Evolutionary conservation across 2,113 vertebrate genomes (phyloP).

Genomic region (Protobothrops mucrosquamatus): DNA sequence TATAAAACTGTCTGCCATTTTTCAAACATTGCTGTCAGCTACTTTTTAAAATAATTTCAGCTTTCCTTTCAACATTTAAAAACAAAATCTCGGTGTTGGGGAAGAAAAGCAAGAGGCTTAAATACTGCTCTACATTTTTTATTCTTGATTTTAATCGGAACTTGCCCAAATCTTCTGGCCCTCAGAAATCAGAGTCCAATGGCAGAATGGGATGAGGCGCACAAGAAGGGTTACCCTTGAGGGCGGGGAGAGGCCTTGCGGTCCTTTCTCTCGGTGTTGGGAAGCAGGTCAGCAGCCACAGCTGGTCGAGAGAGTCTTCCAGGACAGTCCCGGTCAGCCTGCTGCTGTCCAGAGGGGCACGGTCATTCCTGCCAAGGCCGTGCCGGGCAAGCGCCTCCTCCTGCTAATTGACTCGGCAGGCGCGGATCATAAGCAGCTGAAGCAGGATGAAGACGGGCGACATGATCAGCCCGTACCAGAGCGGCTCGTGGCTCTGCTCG

Average conservation of each 20-base stretch:
- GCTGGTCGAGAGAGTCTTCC: background rate
- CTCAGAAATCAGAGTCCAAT: background rate
- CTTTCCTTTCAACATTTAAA: background rate
- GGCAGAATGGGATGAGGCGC: background rate
- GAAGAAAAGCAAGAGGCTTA: background rate
- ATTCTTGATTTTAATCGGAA: background rate
- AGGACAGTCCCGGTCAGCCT: background rate
- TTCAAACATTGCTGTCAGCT: background rate
- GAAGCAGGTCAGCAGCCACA: background rate
- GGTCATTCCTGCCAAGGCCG: background rate
- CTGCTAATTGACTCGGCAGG: slow-evolving; percentile 81
- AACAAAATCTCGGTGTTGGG: background rate
- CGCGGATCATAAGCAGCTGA: slow-evolving; percentile 95
- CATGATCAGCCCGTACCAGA: slow-evolving; percentile 92
- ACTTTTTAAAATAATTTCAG: background rate
- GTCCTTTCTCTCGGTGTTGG: background rate
- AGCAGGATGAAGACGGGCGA: slow-evolving; percentile 94
- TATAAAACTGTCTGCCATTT: background rate
- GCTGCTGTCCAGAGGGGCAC: too few species aligned
- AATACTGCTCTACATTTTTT: background rate
- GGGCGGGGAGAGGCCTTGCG: background rate
- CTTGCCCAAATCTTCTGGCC: background rate
- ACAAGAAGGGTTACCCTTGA: background rate
- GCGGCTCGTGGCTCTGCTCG: slow-evolving; percentile 79
- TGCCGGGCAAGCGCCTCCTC: too few species aligned